These are phyloP conservation scores for Lymantria monacha DNA, from an alignment of 2,888 invertebrate genomes.

Conservation along the genomic window DNA sequence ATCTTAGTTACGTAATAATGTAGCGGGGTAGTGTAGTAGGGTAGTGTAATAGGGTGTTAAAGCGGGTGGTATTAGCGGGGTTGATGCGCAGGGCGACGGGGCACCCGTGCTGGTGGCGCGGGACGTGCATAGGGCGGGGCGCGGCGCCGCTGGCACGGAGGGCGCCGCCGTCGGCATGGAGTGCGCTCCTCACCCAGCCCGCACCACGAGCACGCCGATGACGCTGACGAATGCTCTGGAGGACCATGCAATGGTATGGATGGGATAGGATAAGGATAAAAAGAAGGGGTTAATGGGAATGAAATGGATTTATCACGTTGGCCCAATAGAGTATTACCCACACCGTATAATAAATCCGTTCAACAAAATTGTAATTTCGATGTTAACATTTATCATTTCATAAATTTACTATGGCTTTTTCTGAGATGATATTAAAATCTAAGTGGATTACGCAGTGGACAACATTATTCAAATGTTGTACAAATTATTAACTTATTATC, in stretches of 20 bases:
- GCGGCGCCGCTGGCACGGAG: constrained; percentile 19
- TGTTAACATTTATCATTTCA: too few relatives aligned
- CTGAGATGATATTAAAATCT: too few relatives aligned
- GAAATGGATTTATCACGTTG: neutral
- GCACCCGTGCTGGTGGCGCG: constrained; percentile 20
- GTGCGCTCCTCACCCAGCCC: constrained; percentile 32
- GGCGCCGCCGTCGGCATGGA: constrained; percentile 29
- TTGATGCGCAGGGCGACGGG: neutral
- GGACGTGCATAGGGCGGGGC: constrained; percentile 13
- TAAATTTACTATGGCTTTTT: too few relatives aligned
- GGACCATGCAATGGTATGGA: constrained; percentile 25
- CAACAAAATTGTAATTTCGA: too few relatives aligned
- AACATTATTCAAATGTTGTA: too few relatives aligned
- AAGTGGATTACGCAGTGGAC: too few relatives aligned
- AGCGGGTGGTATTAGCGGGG: neutral
- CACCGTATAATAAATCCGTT: too few relatives aligned
- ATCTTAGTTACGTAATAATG: neutral
- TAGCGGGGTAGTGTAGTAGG: neutral
- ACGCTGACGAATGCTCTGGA: constrained; percentile 64
- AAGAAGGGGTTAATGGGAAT: neutral
- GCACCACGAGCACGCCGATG: constrained; percentile 66
- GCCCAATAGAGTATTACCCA: too few relatives aligned
- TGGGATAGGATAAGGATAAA: constrained; percentile 13
- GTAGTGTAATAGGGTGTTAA: constrained; percentile 3
- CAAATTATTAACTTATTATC: too few relatives aligned